These are phyloP conservation scores for Sialis fuliginosa DNA, from an alignment of 2,888 invertebrate genomes.

Conservation along the genomic window DNA sequence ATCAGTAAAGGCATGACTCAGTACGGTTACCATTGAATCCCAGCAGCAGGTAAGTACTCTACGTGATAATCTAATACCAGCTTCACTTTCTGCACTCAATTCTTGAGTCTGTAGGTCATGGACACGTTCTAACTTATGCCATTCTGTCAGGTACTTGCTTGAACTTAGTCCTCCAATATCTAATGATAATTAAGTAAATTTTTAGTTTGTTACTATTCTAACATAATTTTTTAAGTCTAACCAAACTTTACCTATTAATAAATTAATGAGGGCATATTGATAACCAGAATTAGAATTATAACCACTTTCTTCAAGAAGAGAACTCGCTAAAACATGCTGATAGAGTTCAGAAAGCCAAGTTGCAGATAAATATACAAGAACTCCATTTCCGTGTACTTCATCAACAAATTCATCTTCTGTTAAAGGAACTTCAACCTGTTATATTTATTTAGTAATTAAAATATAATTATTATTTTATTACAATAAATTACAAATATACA, in stretches of 20 bases:
- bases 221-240: constrained; percentile 1
- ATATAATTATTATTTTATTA: not conserved
- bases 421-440: constrained; percentile 28
- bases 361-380: constrained; percentile 80
- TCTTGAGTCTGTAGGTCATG: constrained; percentile 41
- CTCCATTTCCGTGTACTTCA: constrained; percentile 81
- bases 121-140: constrained; percentile 68
- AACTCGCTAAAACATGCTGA: constrained; percentile 61
- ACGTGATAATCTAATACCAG: constrained; percentile 59
- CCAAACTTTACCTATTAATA: constrained; percentile 44
- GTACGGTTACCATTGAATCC: constrained; percentile 77
- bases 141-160: constrained; percentile 72
- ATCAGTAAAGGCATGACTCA: constrained; percentile 58
- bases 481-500: constrained; percentile 12
- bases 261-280: constrained; percentile 49
- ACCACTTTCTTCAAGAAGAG: constrained; percentile 51
- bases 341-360: constrained; percentile 89
- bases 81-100: constrained; percentile 56
- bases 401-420: constrained; percentile 82
- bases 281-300: constrained; percentile 35
- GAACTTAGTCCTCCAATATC: constrained; percentile 73
- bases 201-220: not conserved
- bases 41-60: constrained; percentile 78
- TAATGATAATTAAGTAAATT: constrained; percentile 18
- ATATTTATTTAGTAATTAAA: not conserved